phyloP scores from a whole-genome alignment of 2,113 vertebrate genomes.

The Ceyx margarethae region DNA sequence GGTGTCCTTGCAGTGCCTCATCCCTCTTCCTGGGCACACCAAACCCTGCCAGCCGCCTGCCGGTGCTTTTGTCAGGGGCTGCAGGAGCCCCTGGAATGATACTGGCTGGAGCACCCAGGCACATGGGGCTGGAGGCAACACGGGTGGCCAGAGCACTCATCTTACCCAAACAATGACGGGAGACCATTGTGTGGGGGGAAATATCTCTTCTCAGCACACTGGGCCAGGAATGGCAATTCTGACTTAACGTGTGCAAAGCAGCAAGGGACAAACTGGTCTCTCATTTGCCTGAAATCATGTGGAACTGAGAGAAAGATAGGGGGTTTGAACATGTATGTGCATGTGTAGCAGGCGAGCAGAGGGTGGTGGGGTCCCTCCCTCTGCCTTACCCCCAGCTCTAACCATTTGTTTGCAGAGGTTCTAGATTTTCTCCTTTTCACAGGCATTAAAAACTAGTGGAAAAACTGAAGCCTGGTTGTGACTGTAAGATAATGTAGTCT shows the following conservation, averaged over 20 bases:
- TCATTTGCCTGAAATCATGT: background rate
- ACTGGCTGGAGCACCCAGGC: rapidly evolving
- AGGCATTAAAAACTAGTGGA: constrained; percentile 33
- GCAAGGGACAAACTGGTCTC: background rate
- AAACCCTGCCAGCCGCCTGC: rapidly evolving
- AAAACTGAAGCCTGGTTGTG: constrained; percentile 30
- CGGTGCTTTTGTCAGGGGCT: background rate
- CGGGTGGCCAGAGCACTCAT: rapidly evolving
- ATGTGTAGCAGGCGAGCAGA: rapidly evolving
- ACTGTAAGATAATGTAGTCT: constrained; percentile 62
- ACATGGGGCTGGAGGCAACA: background rate
- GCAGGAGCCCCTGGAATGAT: background rate
- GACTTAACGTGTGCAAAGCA: background rate
- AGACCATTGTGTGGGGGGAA: rapidly evolving
- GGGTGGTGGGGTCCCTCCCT: background rate
- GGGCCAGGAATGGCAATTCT: background rate
- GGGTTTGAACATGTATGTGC: rapidly evolving
- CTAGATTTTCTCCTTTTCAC: constrained; percentile 22
- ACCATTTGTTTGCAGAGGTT: background rate
- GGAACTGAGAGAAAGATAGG: background rate
- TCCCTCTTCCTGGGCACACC: background rate
- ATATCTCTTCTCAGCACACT: rapidly evolving
- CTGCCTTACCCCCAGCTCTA: background rate
- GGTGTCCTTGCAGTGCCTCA: background rate
- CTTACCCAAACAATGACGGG: rapidly evolving